Conservation (phyloP, 2,888 invertebrate genomes). For the Apamea anceps region DNA sequence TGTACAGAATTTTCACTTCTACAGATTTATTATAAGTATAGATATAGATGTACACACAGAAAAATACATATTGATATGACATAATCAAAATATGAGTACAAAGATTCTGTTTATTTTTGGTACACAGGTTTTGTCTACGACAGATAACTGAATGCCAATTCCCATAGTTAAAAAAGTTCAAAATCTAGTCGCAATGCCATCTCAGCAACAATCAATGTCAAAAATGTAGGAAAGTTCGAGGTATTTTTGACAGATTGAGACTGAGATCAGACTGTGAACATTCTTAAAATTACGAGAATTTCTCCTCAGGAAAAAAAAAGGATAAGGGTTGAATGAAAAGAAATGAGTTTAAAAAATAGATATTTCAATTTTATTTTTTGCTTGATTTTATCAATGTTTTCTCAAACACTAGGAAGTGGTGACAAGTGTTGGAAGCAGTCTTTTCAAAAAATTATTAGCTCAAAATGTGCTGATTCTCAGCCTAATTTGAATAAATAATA, state of each 20-base stretch:
- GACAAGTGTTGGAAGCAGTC: neutral
- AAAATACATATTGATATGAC: no score
- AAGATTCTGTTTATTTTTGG: slow-evolving; percentile 19
- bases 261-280: neutral
- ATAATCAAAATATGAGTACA: no score
- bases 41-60: no score
- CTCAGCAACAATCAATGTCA: neutral
- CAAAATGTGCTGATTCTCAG: neutral
- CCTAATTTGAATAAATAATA: neutral
- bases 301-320: neutral
- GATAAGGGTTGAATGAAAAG: neutral
- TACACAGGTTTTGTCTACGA: neutral
- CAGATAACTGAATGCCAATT: neutral
- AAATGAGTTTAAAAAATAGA: slow-evolving; percentile 9
- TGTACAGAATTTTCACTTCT: no score
- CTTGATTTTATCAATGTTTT: neutral
- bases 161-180: no score
- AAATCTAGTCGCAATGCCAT: no score
- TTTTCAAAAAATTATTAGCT: neutral
- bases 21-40: no score
- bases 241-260: neutral
- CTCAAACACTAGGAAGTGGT: neutral
- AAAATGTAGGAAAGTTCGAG: neutral
- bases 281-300: neutral
- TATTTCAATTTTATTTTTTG: neutral